Evolutionary conservation across 2,888 invertebrate species (phyloP).

Genomic region (Abrostola tripartita): DNA sequence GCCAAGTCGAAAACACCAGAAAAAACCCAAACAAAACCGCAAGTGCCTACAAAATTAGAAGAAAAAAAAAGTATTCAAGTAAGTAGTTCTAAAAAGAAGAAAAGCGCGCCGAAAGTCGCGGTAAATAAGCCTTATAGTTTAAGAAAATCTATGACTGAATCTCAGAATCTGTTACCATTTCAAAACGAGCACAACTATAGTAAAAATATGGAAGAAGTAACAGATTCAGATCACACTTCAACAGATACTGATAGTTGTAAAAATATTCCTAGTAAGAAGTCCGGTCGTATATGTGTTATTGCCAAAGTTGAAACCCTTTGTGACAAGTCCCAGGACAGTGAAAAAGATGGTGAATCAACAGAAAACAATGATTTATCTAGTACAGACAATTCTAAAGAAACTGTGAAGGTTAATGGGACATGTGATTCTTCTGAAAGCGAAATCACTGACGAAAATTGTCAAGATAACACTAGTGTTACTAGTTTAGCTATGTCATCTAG

Average conservation of each 20-base stretch:
- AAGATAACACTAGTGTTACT: slow-evolving; percentile 13
- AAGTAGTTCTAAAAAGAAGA: slow-evolving; percentile 61
- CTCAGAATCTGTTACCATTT: slow-evolving; percentile 61
- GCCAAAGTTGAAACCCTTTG: slow-evolving; percentile 24
- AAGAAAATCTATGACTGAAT: slow-evolving; percentile 68
- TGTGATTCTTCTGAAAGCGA: slow-evolving; percentile 33
- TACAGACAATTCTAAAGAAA: slow-evolving; percentile 5
- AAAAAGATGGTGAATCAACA: slow-evolving; percentile 8
- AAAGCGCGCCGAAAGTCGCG: slow-evolving; percentile 48
- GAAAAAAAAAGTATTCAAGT: slow-evolving; percentile 43
- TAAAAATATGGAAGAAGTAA: slow-evolving; percentile 33
- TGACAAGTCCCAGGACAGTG: slow-evolving; percentile 11
- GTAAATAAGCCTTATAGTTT: slow-evolving; percentile 64
- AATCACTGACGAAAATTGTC: slow-evolving; percentile 27
- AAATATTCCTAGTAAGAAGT: slow-evolving; percentile 9
- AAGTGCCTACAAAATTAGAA: slow-evolving; percentile 41
- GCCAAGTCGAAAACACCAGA: slow-evolving; percentile 86
- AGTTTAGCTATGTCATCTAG: slow-evolving; percentile 11
- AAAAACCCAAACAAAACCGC: slow-evolving; percentile 69
- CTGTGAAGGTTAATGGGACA: slow-evolving; percentile 23
- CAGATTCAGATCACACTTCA: slow-evolving; percentile 34
- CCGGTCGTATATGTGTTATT: slow-evolving; percentile 9
- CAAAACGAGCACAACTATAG: slow-evolving; percentile 72
- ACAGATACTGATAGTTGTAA: slow-evolving; percentile 40
- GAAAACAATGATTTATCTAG: slow-evolving; percentile 5